A percentile compares a stretch with the other conserved stretches of the same genome.
These are phyloP conservation scores for Cynocephalus volans DNA, from an alignment of 2,113 vertebrate species.

Conservation along the genomic window DNA sequence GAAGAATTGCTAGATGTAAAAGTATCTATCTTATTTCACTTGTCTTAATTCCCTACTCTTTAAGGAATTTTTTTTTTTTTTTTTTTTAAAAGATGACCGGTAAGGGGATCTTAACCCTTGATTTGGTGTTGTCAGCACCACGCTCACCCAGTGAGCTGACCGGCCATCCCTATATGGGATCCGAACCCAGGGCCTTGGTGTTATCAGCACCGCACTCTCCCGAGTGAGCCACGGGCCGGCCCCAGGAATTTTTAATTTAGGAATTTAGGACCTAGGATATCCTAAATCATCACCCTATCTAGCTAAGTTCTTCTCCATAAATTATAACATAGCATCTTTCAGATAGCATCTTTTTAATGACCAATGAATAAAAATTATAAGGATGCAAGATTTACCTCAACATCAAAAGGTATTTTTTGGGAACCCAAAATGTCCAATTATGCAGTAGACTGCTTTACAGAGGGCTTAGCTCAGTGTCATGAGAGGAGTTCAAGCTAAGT, in stretches of 20 bases:
- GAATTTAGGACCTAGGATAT: not conserved
- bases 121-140: too few relatives aligned
- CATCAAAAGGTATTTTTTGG: not conserved
- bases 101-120: too few relatives aligned
- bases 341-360: not conserved
- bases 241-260: too few relatives aligned
- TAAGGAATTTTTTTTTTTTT: not conserved
- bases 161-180: too few relatives aligned
- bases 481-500: not conserved
- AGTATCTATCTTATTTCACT: not conserved
- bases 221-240: too few relatives aligned
- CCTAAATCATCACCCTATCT: constrained; percentile 38
- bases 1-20: constrained; percentile 36
- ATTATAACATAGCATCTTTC: not conserved
- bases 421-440: not conserved
- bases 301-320: not conserved
- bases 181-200: too few relatives aligned
- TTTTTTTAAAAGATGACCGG: too few relatives aligned
- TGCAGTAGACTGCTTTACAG: not conserved
- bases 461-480: not conserved
- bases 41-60: constrained; percentile 45
- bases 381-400: not conserved
- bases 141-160: too few relatives aligned
- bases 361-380: constrained; percentile 6
- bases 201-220: too few relatives aligned